Conservation (phyloP, 2,113 vertebrate species). For the Desmodus rotundus region DNA sequence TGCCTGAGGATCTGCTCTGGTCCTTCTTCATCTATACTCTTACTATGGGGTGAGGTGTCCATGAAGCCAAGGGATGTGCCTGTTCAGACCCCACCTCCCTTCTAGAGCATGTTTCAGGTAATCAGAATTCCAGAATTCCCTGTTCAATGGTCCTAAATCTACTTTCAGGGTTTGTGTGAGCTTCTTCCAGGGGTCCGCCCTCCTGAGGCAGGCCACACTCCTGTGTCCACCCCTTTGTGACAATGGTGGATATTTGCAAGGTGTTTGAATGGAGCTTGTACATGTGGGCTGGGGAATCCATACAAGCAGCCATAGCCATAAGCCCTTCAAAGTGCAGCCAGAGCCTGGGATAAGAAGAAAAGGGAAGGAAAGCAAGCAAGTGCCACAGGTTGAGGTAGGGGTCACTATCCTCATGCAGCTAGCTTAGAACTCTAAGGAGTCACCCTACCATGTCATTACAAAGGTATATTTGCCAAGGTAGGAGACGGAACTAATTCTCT, state of each 20-base stretch:
- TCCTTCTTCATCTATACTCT: not conserved
- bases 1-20: not conserved
- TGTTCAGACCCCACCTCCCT: not conserved
- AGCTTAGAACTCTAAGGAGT: not conserved
- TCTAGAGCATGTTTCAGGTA: not conserved
- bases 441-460: not conserved
- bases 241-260: not conserved
- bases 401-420: not conserved
- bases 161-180: not conserved
- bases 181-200: not conserved
- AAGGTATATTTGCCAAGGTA: not conserved
- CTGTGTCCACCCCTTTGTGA: rapidly evolving
- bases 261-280: not conserved
- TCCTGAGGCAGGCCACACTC: not conserved
- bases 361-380: not conserved
- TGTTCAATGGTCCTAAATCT: not conserved
- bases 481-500: not conserved
- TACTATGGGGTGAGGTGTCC: not conserved
- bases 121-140: not conserved
- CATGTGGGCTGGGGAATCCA: not conserved
- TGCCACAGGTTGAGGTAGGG: not conserved
- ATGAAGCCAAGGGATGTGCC: not conserved
- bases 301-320: no score
- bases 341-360: not conserved
- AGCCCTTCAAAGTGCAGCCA: not conserved